Conservation (phyloP, 2,113 vertebrate species). For the Microtus pennsylvanicus region DNA sequence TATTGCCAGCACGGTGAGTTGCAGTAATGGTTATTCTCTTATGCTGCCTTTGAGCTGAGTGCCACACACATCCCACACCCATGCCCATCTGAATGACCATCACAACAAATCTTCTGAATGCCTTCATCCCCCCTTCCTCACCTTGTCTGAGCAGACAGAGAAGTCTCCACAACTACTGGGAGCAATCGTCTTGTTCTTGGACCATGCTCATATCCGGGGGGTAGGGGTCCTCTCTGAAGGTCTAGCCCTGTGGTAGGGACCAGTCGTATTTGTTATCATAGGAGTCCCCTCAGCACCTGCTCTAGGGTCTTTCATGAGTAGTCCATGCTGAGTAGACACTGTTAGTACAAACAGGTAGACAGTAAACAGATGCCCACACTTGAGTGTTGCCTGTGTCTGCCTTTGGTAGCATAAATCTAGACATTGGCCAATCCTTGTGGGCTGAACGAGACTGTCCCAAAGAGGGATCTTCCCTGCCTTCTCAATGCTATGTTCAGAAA, state of each 20-base stretch:
- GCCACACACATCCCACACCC: neutral
- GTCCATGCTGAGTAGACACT: neutral
- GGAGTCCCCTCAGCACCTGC: neutral
- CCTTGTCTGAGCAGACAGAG: neutral
- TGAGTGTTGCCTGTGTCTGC: neutral
- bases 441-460: neutral
- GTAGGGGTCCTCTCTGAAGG: neutral
- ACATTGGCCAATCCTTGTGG: neutral
- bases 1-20: neutral
- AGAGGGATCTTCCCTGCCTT: neutral
- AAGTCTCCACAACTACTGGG: neutral
- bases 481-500: constrained; percentile 40
- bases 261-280: neutral
- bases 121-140: neutral
- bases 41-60: neutral
- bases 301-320: neutral
- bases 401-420: neutral
- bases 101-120: neutral
- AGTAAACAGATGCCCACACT: neutral
- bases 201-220: neutral
- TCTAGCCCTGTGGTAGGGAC: neutral
- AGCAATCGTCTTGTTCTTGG: neutral
- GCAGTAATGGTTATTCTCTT: neutral
- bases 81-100: neutral
- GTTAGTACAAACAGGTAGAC: neutral